Evolutionary conservation across 30 jellyfish, hydroid and myxozoan genomes (phyloP).

Genomic region (Cassiopea xamachana): DNA sequence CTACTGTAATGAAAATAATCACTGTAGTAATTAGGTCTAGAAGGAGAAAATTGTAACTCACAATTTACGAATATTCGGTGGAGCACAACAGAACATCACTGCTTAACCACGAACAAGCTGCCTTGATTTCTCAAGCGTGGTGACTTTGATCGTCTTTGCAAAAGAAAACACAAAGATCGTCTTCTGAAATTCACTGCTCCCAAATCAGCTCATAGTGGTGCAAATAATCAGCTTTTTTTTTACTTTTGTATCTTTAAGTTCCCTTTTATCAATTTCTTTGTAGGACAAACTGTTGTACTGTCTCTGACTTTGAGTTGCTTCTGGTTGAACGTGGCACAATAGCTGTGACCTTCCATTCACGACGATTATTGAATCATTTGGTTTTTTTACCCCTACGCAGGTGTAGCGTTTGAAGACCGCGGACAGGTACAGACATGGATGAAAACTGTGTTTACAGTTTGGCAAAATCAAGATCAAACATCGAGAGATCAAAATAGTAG

Average conservation of each 20-base stretch:
- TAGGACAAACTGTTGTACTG: background rate
- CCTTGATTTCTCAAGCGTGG: conserved; percentile 55
- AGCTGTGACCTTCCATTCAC: conserved; percentile 74
- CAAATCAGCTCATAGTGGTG: too few relatives aligned
- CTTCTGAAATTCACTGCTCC: too few relatives aligned
- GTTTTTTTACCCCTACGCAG: conserved; percentile 63
- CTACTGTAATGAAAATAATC: background rate
- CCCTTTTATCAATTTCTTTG: background rate
- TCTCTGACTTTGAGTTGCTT: background rate
- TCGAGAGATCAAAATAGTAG: conserved; percentile 59
- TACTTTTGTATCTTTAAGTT: background rate
- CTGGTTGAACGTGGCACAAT: conserved; percentile 81
- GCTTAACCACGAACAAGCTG: conserved; percentile 35
- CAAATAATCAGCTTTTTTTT: too few relatives aligned
- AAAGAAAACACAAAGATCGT: conserved; percentile 11
- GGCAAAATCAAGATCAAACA: conserved; percentile 59
- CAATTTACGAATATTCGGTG: conserved; percentile 75
- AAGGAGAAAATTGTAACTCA: conserved; percentile 15
- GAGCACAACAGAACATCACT: conserved; percentile 76
- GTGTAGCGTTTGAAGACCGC: conserved; percentile 50
- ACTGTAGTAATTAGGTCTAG: background rate
- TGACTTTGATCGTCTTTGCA: conserved; percentile 7
- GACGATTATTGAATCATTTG: conserved; percentile 54
- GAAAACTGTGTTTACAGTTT: conserved; percentile 53
- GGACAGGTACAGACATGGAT: conserved; percentile 56